Base-by-base conservation (phyloP, 2,888 invertebrate species). In the Eupithecia inturbata region DNA sequence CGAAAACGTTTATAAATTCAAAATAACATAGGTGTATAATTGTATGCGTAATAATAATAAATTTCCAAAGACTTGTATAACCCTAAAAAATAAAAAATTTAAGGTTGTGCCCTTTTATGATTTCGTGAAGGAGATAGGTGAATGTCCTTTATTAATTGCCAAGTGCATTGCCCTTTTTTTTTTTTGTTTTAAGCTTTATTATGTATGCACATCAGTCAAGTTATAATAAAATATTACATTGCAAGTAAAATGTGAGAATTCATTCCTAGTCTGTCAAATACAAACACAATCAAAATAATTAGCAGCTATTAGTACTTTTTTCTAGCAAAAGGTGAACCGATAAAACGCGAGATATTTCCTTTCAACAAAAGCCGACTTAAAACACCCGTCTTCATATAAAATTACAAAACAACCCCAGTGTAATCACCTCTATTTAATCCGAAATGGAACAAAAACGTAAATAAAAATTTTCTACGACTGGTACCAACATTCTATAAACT, bases 361-460 rank as follows among this genome's bases (percentile, higher is more conserved):
- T 74, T 70, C 57, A 74, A 77, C 69, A 73, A 73, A 72, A 68
- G 76, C 76, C 77, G 77, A 76, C 77, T 75, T 78, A 76, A 80
- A 78, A 78, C 77, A 80, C 70, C 76, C 71, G 76, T 71, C 75
- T 69, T 53, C 68, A 33, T 77, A 77, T 78, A 28, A 77, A 77
- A 77, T 78, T 77, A 78, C 73, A 74, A 74, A 75, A 78, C 74
- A 76, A 76, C 75, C 77, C 74, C 70, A 72, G 73, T 76, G 71
- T 76, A 76, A 79, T 79, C 80, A 80, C 80, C 80, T 80, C 76
- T 71, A 73, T 78, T 74, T 78, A 72, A 76, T 78, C 76, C 72
- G 28, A 72, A 72, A 73, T 67, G 49, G 73, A 73, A 73, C 78
- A 73, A 72, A 73, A 70, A 77, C 77, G 73, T 75, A 75, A 36